Conservation (phyloP, 2,888 invertebrate species). For the Philonicus albiceps region DNA sequence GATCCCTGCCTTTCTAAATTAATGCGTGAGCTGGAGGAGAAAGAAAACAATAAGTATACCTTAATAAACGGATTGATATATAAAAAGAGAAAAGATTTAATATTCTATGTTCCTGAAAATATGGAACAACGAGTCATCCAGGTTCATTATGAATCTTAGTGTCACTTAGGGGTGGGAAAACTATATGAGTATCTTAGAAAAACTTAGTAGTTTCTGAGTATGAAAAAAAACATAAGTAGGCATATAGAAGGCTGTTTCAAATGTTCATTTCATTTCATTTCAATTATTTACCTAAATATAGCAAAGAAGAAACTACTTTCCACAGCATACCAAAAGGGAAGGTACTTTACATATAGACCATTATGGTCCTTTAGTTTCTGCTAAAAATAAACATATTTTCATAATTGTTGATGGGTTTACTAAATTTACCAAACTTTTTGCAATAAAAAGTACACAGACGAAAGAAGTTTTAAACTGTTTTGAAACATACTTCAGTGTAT, state of each 20-base stretch:
- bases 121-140: neutral
- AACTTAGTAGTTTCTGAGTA: neutral
- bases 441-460: too few species aligned
- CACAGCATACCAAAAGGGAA: neutral
- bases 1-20: neutral
- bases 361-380: too few species aligned
- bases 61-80: neutral
- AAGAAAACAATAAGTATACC: neutral
- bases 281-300: neutral
- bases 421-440: too few species aligned
- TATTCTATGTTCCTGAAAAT: neutral
- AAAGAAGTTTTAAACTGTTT: too few species aligned
- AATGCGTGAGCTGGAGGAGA: neutral
- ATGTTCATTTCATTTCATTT: too few species aligned
- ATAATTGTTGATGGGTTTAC: too few species aligned
- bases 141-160: neutral
- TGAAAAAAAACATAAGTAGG: neutral
- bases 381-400: neutral
- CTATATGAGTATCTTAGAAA: too few species aligned
- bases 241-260: neutral
- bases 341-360: too few species aligned
- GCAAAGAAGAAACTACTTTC: neutral
- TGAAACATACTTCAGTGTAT: too few species aligned
- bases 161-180: neutral
- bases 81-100: neutral